Evolutionary conservation across 1,140 invertebrate genomes (phyloP), one percentile per base, ranked within the genome.

Genomic region (Drosophila bocki): DNA sequence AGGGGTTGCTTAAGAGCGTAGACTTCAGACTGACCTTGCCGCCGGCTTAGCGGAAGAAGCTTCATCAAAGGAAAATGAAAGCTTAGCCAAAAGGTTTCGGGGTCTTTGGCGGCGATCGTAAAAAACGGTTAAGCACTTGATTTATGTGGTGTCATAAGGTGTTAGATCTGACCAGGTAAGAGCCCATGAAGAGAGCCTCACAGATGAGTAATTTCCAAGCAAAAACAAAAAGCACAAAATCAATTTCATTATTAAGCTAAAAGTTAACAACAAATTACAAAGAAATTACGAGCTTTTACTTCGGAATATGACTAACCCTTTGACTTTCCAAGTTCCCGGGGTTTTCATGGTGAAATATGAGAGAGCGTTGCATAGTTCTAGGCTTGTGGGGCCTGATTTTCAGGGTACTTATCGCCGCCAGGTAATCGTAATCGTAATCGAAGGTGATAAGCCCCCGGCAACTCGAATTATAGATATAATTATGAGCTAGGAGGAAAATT

Each of bases 81-180:
- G 62, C 75, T 77, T 77, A 68, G 54, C 42, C 42, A 47, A 59
- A 77, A 77, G 51, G 54, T 77, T 76, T 51, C 35, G 13, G 15
- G 35, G 0, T 32, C 13, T 19, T 50, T 44, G 74, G 6, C 47
- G 19, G 35, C n/a, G 51, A 56, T 78, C 75, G 57, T 78, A 44
- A 78, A 78, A 78, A 77, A 45, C 44, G 65, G 50, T 69, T 78
- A 78, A 77, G 75, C 75, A 75, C 75, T 61, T 78, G 75, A 78
- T 78, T 78, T 78, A 78, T 78, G 39, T 64, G 74, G 42, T 78
- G 75, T 57, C 76, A 60, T 51, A 72, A 72, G 65, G 53, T 72
- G 65, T 72, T 72, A 59, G 53, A 41, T 56, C 42, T 71, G 62
- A 8, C 58, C 62, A 64, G 62, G 62, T 64, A 64, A 6, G 32